These are phyloP conservation scores for Cephus pygmeus DNA, from an alignment of 2,888 invertebrate species.

Conservation along the genomic window DNA sequence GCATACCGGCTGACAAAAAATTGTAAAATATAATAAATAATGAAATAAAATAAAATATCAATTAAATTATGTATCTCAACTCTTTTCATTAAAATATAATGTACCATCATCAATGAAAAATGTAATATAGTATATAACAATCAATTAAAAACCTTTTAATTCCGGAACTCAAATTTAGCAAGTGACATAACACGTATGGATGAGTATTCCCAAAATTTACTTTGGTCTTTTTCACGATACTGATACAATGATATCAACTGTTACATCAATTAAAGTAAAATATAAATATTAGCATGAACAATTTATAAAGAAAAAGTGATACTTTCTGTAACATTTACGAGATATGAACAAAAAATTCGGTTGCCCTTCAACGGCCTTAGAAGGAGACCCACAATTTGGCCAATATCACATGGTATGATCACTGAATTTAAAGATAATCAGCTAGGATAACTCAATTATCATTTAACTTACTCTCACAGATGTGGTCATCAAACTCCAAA, in stretches of 20 bases:
- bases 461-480: conserved; percentile 63
- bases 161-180: neutral
- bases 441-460: neutral
- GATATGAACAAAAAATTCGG: neutral
- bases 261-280: neutral
- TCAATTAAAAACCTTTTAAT: conserved; percentile 51
- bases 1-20: conserved; percentile 53
- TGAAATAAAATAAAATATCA: conserved; percentile 1
- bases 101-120: neutral
- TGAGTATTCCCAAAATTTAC: neutral
- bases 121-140: conserved; percentile 43
- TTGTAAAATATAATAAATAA: conserved; percentile 11
- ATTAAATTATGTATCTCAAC: neutral
- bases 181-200: neutral
- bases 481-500: conserved; percentile 65
- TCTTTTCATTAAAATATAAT: conserved; percentile 15
- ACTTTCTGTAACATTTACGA: neutral
- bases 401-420: neutral
- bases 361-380: conserved; percentile 39
- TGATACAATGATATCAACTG: neutral
- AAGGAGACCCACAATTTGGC: conserved; percentile 27
- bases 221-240: neutral
- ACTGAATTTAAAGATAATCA: neutral
- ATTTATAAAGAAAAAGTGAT: neutral
- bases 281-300: neutral